These are phyloP conservation scores for Pantherophis alleghaniensis DNA, from an alignment of 2,797 vertebrate species.

Conservation along the genomic window DNA sequence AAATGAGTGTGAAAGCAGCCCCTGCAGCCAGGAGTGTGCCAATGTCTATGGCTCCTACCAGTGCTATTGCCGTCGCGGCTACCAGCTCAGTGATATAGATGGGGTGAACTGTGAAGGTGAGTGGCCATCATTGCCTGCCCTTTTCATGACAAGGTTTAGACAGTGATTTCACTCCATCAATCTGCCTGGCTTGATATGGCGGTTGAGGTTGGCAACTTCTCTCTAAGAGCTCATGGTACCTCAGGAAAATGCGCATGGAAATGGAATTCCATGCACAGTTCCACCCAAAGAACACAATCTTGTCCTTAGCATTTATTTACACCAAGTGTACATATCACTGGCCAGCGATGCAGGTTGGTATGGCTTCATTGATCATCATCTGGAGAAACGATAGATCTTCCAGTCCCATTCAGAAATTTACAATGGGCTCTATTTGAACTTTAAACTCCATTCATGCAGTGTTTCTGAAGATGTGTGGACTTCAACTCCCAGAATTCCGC, in stretches of 20 bases:
- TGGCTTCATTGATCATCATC: neutral
- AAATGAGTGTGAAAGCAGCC: constrained; percentile 89
- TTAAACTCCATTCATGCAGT: too few relatives aligned
- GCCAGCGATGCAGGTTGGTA: neutral
- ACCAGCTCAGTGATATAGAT: constrained; percentile 93
- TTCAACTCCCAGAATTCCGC: neutral
- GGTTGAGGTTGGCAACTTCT: neutral
- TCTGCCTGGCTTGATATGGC: neutral
- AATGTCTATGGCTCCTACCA: constrained; percentile 97
- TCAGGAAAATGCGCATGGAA: neutral
- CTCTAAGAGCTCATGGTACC: neutral
- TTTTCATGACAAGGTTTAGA: too few relatives aligned
- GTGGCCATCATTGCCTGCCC: neutral
- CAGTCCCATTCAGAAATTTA: neutral
- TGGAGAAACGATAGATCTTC: neutral
- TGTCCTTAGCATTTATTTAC: neutral
- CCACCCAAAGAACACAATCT: neutral
- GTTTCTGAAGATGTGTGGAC: neutral
- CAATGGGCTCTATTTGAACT: neutral
- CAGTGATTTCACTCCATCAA: neutral
- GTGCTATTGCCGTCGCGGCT: constrained; percentile 96
- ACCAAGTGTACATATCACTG: neutral
- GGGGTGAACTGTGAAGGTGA: constrained; percentile 94
- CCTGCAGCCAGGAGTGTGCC: constrained; percentile 95
- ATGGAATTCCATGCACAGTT: neutral